Conservation (phyloP, 2,113 vertebrate species). For the Merops nubicus region DNA sequence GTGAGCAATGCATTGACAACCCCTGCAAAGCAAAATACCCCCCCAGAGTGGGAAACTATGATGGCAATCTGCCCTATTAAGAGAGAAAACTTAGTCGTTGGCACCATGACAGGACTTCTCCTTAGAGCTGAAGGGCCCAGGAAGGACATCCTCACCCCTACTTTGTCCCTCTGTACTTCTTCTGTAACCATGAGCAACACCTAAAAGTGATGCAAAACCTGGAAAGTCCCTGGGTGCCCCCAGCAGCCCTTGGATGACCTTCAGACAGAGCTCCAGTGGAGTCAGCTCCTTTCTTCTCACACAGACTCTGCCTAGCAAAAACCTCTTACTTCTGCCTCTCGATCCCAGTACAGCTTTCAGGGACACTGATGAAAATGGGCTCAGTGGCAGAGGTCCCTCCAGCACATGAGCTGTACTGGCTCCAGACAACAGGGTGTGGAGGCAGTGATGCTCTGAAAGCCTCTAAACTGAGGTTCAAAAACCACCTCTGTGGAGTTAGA, state of each 20-base stretch:
- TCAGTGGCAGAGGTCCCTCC: background rate
- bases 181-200: background rate
- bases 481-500: background rate
- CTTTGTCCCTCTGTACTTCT: background rate
- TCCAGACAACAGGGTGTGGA: accelerated
- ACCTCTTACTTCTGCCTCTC: background rate
- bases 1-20: background rate
- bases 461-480: background rate
- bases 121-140: background rate
- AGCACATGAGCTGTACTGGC: background rate
- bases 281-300: background rate
- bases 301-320: background rate
- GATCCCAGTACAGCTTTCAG: background rate
- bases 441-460: background rate
- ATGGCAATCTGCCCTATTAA: background rate
- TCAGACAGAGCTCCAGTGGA: background rate
- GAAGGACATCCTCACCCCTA: background rate
- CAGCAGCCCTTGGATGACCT: background rate
- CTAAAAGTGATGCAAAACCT: background rate
- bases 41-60: background rate
- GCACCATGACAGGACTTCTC: background rate
- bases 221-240: background rate
- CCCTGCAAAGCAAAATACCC: background rate
- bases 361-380: accelerated
- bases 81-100: background rate